phyloP scores from a whole-genome alignment of 1,140 invertebrate species.

The Melanaphis sacchari region DNA sequence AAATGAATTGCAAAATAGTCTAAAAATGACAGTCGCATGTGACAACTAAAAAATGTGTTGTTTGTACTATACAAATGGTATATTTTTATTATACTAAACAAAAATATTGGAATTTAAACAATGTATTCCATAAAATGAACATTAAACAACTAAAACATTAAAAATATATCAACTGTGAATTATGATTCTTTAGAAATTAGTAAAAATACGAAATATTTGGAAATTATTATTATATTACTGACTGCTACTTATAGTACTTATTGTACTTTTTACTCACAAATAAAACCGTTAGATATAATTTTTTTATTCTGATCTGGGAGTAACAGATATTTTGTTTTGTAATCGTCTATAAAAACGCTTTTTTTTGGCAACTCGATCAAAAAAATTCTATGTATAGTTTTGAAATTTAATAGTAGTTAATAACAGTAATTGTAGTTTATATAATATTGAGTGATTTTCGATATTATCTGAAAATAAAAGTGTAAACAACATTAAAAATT shows the following conservation, averaged over 20 bases:
- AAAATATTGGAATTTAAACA: neutral
- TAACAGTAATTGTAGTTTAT: neutral
- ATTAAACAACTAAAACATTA: neutral
- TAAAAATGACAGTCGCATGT: neutral
- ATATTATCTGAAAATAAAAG: neutral
- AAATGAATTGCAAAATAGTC: conserved; percentile 38
- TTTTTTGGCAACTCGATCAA: neutral
- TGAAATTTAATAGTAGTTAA: too few species aligned
- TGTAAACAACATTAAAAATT: neutral
- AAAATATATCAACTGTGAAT: neutral
- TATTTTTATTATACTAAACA: neutral
- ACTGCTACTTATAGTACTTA: neutral
- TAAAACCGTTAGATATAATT: neutral
- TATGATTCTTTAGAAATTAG: neutral
- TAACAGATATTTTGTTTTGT: neutral
- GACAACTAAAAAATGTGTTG: neutral
- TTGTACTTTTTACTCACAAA: neutral
- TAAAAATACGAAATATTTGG: neutral
- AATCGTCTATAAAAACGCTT: neutral
- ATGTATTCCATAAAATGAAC: neutral
- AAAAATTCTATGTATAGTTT: neutral
- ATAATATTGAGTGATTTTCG: neutral
- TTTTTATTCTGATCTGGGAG: neutral
- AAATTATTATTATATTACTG: too few species aligned
- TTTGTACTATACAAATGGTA: neutral